These are phyloP conservation scores for Lepidiolamprologus cunningtoni DNA, from an alignment of 2,113 vertebrate genomes.

Conservation along the genomic window DNA sequence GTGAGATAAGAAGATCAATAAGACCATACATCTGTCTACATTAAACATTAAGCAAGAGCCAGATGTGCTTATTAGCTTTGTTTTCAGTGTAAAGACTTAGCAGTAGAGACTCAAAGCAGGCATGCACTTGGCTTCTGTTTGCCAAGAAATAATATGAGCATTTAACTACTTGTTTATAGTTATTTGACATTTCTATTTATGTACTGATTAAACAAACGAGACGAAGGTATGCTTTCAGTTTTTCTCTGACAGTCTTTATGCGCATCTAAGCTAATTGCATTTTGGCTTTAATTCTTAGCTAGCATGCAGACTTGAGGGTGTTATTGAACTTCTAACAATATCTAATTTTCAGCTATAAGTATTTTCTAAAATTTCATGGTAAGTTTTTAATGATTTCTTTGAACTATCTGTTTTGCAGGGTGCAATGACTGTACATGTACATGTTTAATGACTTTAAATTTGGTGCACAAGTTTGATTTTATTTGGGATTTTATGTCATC, in stretches of 20 bases:
- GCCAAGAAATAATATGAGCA: neutral
- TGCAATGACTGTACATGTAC: neutral
- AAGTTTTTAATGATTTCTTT: neutral
- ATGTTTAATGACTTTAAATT: neutral
- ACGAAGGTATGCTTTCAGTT: neutral
- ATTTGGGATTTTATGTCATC: neutral
- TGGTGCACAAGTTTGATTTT: neutral
- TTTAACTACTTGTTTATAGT: neutral
- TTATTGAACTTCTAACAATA: neutral
- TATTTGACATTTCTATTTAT: neutral
- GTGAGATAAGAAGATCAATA: neutral
- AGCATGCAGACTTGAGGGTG: neutral
- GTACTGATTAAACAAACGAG: neutral
- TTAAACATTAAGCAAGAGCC: neutral
- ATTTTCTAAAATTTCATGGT: neutral
- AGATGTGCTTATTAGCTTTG: neutral
- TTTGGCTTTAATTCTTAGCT: neutral
- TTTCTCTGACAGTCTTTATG: neutral
- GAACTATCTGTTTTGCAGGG: neutral
- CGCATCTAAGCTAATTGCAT: neutral
- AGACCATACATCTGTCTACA: neutral
- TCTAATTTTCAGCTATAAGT: neutral
- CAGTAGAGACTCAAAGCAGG: neutral
- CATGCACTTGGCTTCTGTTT: neutral
- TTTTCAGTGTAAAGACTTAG: neutral